Conservation (phyloP, 2,888 invertebrate genomes). For the Autographa gamma region DNA sequence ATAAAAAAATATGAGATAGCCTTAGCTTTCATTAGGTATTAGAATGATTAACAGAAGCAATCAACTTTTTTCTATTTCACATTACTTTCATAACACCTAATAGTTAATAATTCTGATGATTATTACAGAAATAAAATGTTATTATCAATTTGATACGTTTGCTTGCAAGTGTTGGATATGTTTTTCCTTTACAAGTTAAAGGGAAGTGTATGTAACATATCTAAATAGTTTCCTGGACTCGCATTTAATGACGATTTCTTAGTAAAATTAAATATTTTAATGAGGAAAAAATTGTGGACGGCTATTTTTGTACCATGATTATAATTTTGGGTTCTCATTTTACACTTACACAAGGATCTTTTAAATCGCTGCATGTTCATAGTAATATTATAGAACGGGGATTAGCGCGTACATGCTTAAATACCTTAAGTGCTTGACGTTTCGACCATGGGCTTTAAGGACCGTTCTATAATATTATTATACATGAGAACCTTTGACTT, state of each 20-base stretch:
- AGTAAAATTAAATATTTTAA: neutral
- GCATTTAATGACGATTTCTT: neutral
- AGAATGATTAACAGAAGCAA: constrained; percentile 1
- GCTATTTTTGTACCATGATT: no score
- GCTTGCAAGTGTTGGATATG: neutral
- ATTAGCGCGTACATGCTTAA: no score
- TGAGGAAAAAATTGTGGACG: no score
- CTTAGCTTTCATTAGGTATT: neutral
- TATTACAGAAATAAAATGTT: neutral
- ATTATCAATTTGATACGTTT: neutral
- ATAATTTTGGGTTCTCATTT: no score
- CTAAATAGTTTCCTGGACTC: neutral
- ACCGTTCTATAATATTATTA: no score
- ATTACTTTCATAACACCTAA: neutral
- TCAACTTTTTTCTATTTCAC: neutral
- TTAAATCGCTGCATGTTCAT: no score
- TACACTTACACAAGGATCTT: no score
- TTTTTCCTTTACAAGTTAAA: neutral
- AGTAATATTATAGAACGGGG: no score
- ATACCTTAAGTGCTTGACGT: no score
- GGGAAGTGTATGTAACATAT: neutral
- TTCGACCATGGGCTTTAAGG: no score
- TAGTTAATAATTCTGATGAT: neutral
- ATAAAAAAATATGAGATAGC: neutral
- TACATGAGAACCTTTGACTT: no score